Evolutionary conservation across 1,140 invertebrate genomes (phyloP), one percentile per base, ranked within the genome.

Genomic region (Brachionus rubens): DNA sequence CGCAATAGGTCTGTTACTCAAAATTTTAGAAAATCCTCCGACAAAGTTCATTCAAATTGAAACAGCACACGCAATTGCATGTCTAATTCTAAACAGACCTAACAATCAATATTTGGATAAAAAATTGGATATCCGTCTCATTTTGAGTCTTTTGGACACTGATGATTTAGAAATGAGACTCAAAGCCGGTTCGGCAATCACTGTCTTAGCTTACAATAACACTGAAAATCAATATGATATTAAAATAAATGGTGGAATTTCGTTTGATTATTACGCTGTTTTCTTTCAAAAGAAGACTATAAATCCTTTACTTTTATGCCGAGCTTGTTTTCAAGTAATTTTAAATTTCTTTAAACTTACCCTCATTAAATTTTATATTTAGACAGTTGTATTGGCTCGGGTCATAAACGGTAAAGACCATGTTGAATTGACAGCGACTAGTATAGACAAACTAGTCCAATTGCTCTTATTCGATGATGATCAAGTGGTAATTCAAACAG

Each of bases 191-290:
- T 82, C 81, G 79, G 83, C 83, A 2, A 77, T 84, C 62, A 80
- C 83, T 36, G 82, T 82, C 50, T 84, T 85, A 79, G 83, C 82
- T 1, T 85, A 83, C 76, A 84, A 84, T 79, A 85, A 84, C 75
- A 81, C 82, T 9, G 80, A 81, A 24, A 82, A 84, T 76, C 84
- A 85, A 78, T 83, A 79, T 77, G 79, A 80, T 5, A 84, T 85
- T 36, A 65, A 81, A 54, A 80, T 83, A 46, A 82, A 82, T 3
- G 83, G 83, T 10, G 84, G 82, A 14, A 81, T 85, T 14, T 80
- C 78, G 10, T 83, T 79, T 75, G 79, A 78, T 7, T 78, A 81
- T n/a, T 84, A 84, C 78, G 75, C 81, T 59, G 78, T 79, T 12
- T 84, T 84, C 75, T 76, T 85, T 9, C 76, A 82, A 6, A 80